Evolutionary conservation across 2,113 vertebrate species (phyloP).

Genomic region (Rhynchopsitta pachyrhyncha): DNA sequence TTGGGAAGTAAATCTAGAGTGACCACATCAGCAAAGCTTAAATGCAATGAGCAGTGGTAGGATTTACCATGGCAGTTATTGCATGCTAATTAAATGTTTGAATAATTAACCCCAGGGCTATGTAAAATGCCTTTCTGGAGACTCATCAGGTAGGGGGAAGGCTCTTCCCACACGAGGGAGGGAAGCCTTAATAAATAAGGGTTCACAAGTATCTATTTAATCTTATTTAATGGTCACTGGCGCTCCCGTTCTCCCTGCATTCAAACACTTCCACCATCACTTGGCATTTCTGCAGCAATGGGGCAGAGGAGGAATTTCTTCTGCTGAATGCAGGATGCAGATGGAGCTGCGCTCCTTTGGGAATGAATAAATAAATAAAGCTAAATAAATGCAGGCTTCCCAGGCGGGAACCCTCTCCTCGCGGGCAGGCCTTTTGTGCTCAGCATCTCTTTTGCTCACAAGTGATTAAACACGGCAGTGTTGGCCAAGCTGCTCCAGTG

Average conservation of each 20-base stretch:
- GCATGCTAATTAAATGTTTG: conserved; percentile 72
- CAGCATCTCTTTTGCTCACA: neutral
- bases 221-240: conserved; percentile 17
- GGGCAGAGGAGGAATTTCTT: conserved; percentile 17
- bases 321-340: neutral
- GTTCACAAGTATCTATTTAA: conserved; percentile 56
- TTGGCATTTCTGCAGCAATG: neutral
- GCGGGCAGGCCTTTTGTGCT: conserved; percentile 3
- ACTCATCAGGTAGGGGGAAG: conserved; percentile 28
- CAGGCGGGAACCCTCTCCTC: conserved; percentile 16
- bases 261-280: conserved; percentile 28
- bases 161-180: conserved; percentile 28
- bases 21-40: neutral
- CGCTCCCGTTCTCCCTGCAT: conserved; percentile 15
- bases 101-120: conserved; percentile 74
- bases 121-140: conserved; percentile 59
- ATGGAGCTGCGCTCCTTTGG: conserved; percentile 20
- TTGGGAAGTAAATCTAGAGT: neutral
- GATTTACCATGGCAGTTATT: conserved; percentile 60
- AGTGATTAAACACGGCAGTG: conserved; percentile 66
- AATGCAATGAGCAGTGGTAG: conserved; percentile 34
- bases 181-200: conserved; percentile 62
- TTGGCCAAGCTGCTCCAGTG: conserved; percentile 49
- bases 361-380: conserved; percentile 54
- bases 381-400: conserved; percentile 38